Base-by-base conservation (phyloP, 2,113 vertebrate species). In the Myrmophylax atrothorax region DNA sequence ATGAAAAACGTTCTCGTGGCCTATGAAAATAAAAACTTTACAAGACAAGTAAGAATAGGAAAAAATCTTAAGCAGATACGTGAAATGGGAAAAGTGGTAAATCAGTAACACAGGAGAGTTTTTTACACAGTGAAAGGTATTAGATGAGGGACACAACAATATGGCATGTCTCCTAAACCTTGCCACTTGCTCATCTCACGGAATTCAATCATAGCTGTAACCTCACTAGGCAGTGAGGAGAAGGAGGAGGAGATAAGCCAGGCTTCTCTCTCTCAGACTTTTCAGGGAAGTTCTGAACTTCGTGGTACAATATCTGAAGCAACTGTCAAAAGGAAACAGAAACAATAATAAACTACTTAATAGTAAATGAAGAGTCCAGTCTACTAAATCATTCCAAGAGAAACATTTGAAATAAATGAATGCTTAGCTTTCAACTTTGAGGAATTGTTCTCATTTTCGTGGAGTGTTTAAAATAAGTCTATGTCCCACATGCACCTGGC, bases 341-440 rank as follows among this genome's bases (percentile, higher is more conserved):
- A 91, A 82, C 47, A 82, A 79, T 73, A 96, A 94, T 47, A 84
- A 96, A 86, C 68, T 78, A 78, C 33, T 75, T 56, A 84, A 82
- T 12, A 84, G 52, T 60, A 89, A 84, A 87, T 19, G 6, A 92
- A 88, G 55, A 86, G 38, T 75, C 31, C 62, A 56, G 58, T 31
- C 42, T 49, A 66, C 75, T 77, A 72, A 95, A 95, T 87, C 8
- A 11, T 85, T 95, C 63, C 70, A 85, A 92, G 79, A 87, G 64
- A 87, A 97, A 91, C 38, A 74, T 91, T 66, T 79, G 38, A 96
- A 82, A 85, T 80, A 83, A 94, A 93, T 50, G 23, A 83, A 70
- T 5, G 5, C 28, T 93, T 80, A 95, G 67, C 75, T 82, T 91
- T 94, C 88, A 90, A 16, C 79, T 94, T 83, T 91, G 87, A 94